Evolutionary conservation across 2,888 invertebrate genomes (phyloP).

Genomic region (Cristatella mucedo): DNA sequence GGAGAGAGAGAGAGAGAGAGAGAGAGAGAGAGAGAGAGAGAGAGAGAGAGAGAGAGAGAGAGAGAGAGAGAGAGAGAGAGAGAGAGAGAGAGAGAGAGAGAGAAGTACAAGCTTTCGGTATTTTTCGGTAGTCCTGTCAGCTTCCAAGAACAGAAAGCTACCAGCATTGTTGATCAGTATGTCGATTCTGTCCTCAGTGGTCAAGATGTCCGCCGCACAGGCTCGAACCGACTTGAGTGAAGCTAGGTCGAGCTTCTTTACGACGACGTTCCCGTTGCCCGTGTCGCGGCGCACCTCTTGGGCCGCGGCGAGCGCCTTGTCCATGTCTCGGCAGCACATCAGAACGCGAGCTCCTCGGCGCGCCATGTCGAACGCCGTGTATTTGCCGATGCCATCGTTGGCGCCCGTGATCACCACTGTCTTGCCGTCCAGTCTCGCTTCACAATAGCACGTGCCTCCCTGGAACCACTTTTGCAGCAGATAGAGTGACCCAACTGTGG

Average conservation of each 20-base stretch:
- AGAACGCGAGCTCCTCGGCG: conserved; percentile 35
- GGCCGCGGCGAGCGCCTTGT: conserved; percentile 20
- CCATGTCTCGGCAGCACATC: conserved; percentile 24
- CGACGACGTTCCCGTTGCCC: conserved; percentile 15
- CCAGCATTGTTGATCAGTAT: conserved; percentile 28
- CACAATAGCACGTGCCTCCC: conserved; percentile 18
- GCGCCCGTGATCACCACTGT: conserved; percentile 31
- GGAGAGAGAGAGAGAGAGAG: too few species aligned
- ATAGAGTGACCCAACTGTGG: too few species aligned
- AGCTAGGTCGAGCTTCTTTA: conserved; percentile 17
- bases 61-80: too few species aligned
- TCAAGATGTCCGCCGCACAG: conserved; percentile 16
- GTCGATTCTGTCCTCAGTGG: conserved; percentile 17
- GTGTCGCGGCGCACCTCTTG: conserved; percentile 17
- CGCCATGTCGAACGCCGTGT: conserved; percentile 25
- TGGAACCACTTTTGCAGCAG: too few species aligned
- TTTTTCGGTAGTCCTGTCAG: too few species aligned
- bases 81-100: too few species aligned
- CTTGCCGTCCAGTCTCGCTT: conserved; percentile 20
- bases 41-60: too few species aligned
- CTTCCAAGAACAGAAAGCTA: too few species aligned
- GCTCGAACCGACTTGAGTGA: conserved; percentile 17
- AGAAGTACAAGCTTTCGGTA: too few species aligned
- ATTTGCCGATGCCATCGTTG: conserved; percentile 30
- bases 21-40: too few species aligned